These are phyloP conservation scores for Haemorhous mexicanus DNA, from an alignment of 2,113 vertebrate species.

Conservation along the genomic window DNA sequence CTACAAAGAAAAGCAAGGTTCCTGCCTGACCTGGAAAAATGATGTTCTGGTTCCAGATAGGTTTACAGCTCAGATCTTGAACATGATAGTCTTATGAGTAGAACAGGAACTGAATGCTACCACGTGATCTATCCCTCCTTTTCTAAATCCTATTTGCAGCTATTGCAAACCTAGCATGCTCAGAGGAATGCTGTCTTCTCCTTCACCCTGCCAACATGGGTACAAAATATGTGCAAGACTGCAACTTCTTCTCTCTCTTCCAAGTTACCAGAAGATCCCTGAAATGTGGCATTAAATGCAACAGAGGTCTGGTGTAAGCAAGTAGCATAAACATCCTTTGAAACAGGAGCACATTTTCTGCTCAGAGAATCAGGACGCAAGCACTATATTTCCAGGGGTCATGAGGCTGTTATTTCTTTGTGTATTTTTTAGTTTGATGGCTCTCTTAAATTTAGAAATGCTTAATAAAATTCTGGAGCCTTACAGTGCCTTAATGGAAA, in stretches of 20 bases:
- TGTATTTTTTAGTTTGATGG: background rate
- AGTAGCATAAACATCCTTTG: fast-evolving
- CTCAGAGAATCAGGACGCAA: background rate
- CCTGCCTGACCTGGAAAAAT: background rate
- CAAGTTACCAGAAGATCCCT: background rate
- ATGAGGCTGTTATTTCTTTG: background rate
- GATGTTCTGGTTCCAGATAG: background rate
- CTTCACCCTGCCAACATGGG: background rate
- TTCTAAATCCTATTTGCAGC: background rate
- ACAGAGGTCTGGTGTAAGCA: background rate
- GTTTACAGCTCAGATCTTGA: background rate
- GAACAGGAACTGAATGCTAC: background rate
- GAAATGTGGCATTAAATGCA: background rate
- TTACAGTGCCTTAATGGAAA: background rate
- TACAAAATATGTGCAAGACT: background rate
- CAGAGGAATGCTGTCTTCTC: background rate
- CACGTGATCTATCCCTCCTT: background rate
- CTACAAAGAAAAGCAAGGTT: background rate
- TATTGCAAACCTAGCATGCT: background rate
- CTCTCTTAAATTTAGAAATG: background rate
- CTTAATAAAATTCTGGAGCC: background rate
- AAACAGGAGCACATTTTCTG: background rate
- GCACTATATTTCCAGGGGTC: background rate
- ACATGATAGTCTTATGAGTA: background rate
- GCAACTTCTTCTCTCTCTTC: background rate